Base-by-base conservation (phyloP, 2,113 vertebrate species). In the Barbus barbus region DNA sequence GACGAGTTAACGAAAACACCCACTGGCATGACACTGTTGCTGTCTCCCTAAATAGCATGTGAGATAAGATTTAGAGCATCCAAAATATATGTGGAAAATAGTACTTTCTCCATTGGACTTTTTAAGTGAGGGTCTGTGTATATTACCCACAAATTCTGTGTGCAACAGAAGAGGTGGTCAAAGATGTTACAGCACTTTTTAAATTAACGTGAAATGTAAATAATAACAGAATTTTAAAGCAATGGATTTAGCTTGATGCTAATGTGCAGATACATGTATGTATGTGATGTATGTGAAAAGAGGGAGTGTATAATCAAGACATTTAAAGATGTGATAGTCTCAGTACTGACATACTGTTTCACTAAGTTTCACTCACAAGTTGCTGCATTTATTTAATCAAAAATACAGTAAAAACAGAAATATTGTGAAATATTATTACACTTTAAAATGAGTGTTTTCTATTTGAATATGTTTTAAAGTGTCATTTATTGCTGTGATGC, bases 11-110 rank as follows among this genome's bases (percentile, higher is more conserved):
- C 22, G 22, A 31, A 48, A n/a, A 26, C 44, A 26, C 44, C n/a
- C 41, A 53, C 31, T 51, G 44, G 73, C 20, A 26, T 67, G 38
- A 44, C 56, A 61, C 36, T 61, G 41, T 82, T 78, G 81, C 71
- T 78, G 82, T 61, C 36, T 58, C 71, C 5, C 51, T 44, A 82
- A 78, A 87, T 81, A 84, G 51, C 28, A 38, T 5, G 8, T 14
- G 73, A 82, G 63, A 77, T 28, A 63, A 63, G 38, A 60, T 28
- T 31, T 33, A 76, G 74, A n/a, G n/a, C 56, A 26, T 28, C 38
- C 4, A 14, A 46, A 63, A 79, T 28, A 46, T 24, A 26, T 73
- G 71, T 73, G 71, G 71, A 46, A 73, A 73, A 46, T 73, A 26
- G 13, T 46, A 46, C 41, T 74, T 67, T 33, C 28, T 67, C 16